These are phyloP conservation scores for Tiphia femorata DNA, from an alignment of 2,888 invertebrate genomes.

Conservation along the genomic window DNA sequence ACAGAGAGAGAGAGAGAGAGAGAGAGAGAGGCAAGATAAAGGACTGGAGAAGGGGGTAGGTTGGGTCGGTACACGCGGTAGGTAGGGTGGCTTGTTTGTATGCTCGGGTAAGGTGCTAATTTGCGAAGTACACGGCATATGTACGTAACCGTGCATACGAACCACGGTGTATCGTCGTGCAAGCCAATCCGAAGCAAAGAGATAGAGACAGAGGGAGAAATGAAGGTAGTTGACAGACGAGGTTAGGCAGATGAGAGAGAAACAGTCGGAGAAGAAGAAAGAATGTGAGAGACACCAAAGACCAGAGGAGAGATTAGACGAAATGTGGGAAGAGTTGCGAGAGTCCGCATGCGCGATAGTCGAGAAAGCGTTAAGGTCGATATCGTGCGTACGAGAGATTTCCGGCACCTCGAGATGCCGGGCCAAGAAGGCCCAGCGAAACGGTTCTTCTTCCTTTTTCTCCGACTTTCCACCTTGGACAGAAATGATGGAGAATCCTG, in stretches of 20 bases:
- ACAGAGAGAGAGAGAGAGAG: neutral
- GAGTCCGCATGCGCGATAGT: slow-evolving; percentile 24
- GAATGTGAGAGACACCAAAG: slow-evolving; percentile 9
- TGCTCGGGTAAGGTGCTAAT: slow-evolving; percentile 49
- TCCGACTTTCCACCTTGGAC: neutral
- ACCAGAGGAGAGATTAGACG: neutral
- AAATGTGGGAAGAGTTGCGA: slow-evolving; percentile 14
- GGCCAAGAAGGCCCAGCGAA: slow-evolving; percentile 12
- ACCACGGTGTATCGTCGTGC: slow-evolving; percentile 24
- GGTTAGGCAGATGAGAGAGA: neutral
- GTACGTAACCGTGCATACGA: slow-evolving; percentile 25
- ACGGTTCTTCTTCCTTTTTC: slow-evolving; percentile 2
- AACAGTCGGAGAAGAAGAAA: neutral
- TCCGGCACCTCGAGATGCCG: slow-evolving; percentile 26
- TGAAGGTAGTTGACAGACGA: slow-evolving; percentile 8
- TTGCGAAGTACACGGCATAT: slow-evolving; percentile 44
- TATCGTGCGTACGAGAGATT: slow-evolving; percentile 33
- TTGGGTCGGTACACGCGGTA: slow-evolving; percentile 25
- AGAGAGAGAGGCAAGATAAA: slow-evolving; percentile 2
- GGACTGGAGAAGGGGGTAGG: slow-evolving; percentile 7
- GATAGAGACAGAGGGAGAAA: no score
- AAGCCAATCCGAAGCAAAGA: no score
- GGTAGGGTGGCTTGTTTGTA: slow-evolving; percentile 42
- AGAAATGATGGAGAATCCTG: no score
- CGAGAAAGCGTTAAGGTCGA: slow-evolving; percentile 32